Evolutionary conservation across 2,888 invertebrate genomes (phyloP).

Genomic region (Scelioninae gen. 1): DNA sequence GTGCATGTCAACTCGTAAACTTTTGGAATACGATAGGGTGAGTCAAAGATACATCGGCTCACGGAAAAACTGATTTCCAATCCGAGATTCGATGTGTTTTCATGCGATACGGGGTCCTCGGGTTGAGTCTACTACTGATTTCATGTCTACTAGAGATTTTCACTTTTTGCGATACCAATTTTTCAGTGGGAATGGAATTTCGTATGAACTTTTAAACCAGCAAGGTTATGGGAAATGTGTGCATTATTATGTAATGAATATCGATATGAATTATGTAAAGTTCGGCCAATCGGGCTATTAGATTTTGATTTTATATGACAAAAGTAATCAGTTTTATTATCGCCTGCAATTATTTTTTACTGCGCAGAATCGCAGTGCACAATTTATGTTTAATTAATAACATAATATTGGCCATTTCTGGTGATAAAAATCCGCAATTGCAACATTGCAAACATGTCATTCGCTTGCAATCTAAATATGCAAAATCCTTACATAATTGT

Average conservation of each 20-base stretch:
- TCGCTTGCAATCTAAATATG: constrained; percentile 36
- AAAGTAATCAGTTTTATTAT: constrained; percentile 1
- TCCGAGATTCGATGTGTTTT: constrained; percentile 17
- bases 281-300: not conserved
- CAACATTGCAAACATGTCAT: constrained; percentile 26
- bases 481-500: constrained; percentile 40
- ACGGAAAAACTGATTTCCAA: constrained; percentile 30
- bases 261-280: constrained; percentile 2
- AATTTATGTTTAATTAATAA: constrained; percentile 33
- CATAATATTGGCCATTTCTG: not conserved
- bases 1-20: constrained; percentile 59
- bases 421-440: constrained; percentile 24
- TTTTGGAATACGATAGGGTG: constrained; percentile 27
- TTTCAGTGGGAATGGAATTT: constrained; percentile 30
- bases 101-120: constrained; percentile 10
- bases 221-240: constrained; percentile 34
- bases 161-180: constrained; percentile 32
- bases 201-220: constrained; percentile 8
- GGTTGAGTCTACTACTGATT: constrained; percentile 3
- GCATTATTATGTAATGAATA: constrained; percentile 1
- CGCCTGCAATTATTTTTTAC: constrained; percentile 21
- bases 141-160: constrained; percentile 13
- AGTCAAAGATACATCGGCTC: constrained; percentile 23
- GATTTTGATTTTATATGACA: constrained; percentile 22
- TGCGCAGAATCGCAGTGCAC: constrained; percentile 2